phyloP scores from a whole-genome alignment of 2,113 vertebrate species.

The Tretioscincus oriximinensis region DNA sequence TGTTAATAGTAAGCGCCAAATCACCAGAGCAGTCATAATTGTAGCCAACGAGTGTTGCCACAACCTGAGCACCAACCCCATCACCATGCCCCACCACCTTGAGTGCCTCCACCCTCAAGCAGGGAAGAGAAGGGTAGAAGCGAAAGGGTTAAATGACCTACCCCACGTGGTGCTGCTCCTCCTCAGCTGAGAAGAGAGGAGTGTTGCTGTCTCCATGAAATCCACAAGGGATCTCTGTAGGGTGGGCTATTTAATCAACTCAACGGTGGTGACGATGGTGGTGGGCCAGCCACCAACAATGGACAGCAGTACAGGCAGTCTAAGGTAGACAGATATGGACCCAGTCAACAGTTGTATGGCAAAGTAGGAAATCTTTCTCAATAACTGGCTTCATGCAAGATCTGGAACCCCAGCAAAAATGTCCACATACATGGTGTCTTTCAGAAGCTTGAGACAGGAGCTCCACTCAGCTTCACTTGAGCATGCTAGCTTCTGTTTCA shows the following conservation, averaged over 20 bases:
- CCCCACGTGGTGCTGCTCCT: slow-evolving; percentile 55
- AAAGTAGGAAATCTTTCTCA: too few species aligned
- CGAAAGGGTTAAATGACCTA: slow-evolving; percentile 40
- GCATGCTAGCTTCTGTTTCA: too few species aligned
- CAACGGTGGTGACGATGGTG: slow-evolving; percentile 23
- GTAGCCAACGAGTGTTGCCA: neutral
- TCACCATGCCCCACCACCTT: neutral
- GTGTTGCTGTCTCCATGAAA: slow-evolving; percentile 65
- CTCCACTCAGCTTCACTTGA: too few species aligned
- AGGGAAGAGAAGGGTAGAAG: neutral
- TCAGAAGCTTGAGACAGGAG: too few species aligned
- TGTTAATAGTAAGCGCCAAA: too few species aligned
- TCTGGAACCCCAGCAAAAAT: neutral
- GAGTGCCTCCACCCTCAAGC: neutral
- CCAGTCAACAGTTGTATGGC: neutral
- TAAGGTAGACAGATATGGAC: slow-evolving; percentile 57
- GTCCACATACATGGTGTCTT: too few species aligned
- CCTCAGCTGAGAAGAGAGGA: slow-evolving; percentile 55
- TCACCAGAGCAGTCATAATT: too few species aligned
- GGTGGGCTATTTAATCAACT: slow-evolving; percentile 38
- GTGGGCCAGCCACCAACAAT: neutral
- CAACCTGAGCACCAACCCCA: too few species aligned
- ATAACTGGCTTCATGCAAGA: neutral
- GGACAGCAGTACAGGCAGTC: slow-evolving; percentile 42
- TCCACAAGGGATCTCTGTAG: slow-evolving; percentile 51